Evolutionary conservation across 2,113 vertebrate genomes (phyloP), one percentile per base, ranked within the genome.

Genomic region (Aegotheles bennettii): DNA sequence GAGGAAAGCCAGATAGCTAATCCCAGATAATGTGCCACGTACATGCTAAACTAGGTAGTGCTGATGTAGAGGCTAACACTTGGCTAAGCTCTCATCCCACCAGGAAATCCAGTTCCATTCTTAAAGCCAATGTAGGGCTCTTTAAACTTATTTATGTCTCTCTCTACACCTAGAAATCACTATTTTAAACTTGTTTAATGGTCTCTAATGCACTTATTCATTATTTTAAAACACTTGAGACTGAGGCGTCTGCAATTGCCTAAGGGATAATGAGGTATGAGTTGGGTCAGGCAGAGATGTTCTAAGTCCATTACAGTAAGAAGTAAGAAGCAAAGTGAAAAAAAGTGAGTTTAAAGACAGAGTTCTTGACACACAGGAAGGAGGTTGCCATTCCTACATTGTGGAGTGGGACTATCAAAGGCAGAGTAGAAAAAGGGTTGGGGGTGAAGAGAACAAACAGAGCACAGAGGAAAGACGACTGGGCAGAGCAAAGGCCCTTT

Each of bases 361-460:
- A 80, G 67, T 70, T 38, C 54, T 92, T 90, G 92, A 93, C 73
- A 81, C 59, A 59, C 64, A 84, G 63, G 83, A 83, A 94, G 75
- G 82, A 95, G 50, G 53, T 45, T 90, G 82, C 29, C 42, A 81
- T 93, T 92, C 38, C 86, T 54, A n/a, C 7, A 38, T 16, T 63
- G 59, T 86, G 33, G 54, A 93, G 59, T 63, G 68, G 68, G 54
- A 84, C 73, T 86, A 81, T 94, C 76, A 94, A 93, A 95, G 67
- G 42, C 80, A 92, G 13, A 86, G 26, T 14, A 92, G 85, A 94
- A 93, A 91, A 56, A 69, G 47, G 23, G 8, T 19, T 92, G 40
- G 48, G 43, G 31, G 13, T 94, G 79, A 93, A 76, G 47, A 61
- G 75, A 92, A 80, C 71, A 95, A 95, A 84, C 0, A 0, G 45